Evolutionary conservation across 2,888 invertebrate species (phyloP).

Genomic region (Zaprionus lineosus): DNA sequence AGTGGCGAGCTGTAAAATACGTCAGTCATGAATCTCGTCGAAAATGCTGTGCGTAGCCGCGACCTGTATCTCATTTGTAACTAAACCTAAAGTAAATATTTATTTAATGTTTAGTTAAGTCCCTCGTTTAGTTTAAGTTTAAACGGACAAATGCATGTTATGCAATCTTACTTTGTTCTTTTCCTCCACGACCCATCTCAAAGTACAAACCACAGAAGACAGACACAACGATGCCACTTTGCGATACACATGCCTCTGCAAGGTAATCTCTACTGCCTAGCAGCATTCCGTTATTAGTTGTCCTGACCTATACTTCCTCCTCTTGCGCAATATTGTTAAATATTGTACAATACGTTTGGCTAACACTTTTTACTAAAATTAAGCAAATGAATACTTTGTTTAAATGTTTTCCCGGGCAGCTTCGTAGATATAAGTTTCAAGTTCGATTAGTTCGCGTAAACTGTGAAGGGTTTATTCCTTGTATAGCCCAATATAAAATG

Average conservation of each 20-base stretch:
- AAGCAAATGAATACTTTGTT: no score
- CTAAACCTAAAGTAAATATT: constrained; percentile 31
- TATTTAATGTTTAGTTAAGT: constrained; percentile 47
- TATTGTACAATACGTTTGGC: no score
- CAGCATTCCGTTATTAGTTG: constrained; percentile 37
- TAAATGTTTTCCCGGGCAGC: no score
- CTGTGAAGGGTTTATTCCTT: no score
- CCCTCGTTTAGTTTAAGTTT: constrained; percentile 19
- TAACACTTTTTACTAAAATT: no score
- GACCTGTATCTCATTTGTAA: constrained; percentile 36
- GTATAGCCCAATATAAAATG: constrained; percentile 2
- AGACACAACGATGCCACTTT: constrained; percentile 17
- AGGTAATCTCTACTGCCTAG: constrained; percentile 32
- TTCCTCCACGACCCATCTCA: no score
- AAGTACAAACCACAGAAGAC: constrained; percentile 48
- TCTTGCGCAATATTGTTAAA: no score
- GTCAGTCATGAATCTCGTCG: no score
- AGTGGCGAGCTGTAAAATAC: constrained; percentile 51
- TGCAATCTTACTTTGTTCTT: constrained; percentile 48
- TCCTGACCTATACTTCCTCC: background rate
- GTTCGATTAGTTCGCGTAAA: no score
- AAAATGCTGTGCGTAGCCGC: constrained; percentile 15
- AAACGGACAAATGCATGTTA: constrained; percentile 25
- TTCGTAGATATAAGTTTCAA: no score
- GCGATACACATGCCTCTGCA: constrained; percentile 14